These are phyloP conservation scores for Drosophila dunni DNA, from an alignment of 1,140 invertebrate genomes.

Conservation along the genomic window DNA sequence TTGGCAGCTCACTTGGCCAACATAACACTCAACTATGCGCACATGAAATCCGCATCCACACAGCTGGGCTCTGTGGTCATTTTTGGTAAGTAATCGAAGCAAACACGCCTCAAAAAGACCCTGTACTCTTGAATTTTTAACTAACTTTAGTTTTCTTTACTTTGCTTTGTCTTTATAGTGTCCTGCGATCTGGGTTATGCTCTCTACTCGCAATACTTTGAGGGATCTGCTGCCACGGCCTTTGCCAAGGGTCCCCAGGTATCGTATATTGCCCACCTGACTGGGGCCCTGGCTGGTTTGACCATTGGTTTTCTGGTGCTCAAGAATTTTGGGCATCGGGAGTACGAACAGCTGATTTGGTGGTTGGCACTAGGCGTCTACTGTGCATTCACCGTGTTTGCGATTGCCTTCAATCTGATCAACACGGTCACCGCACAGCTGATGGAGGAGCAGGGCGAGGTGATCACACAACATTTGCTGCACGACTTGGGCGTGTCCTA, in stretches of 20 bases:
- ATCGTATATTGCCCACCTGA: constrained; percentile 97
- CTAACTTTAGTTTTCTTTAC: constrained; percentile 27
- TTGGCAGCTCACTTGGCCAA: constrained; percentile 97
- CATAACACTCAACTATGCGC: constrained; percentile 97
- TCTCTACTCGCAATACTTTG: constrained; percentile 95
- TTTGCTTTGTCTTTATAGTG: constrained; percentile 87
- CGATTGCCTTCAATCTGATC: constrained; percentile 95
- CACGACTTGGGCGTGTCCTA: constrained; percentile 84
- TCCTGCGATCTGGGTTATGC: constrained; percentile 97
- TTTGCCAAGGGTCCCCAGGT: constrained; percentile 89
- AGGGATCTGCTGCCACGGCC: constrained; percentile 86
- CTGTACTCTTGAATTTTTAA: background rate
- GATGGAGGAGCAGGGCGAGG: constrained; percentile 84
- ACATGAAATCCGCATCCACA: constrained; percentile 97
- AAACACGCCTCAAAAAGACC: background rate
- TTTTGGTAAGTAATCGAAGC: constrained; percentile 89
- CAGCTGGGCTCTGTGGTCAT: constrained; percentile 95
- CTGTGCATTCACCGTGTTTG: constrained; percentile 95
- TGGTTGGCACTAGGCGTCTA: constrained; percentile 97
- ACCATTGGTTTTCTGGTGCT: constrained; percentile 95
- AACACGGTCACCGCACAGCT: constrained; percentile 86
- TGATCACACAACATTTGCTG: constrained; percentile 83
- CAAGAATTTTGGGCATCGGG: constrained; percentile 97
- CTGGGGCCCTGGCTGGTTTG: constrained; percentile 94
- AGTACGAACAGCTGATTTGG: constrained; percentile 97